phyloP scores from a whole-genome alignment of 2,797 vertebrate species.

The Acipenser transmontanus region DNA sequence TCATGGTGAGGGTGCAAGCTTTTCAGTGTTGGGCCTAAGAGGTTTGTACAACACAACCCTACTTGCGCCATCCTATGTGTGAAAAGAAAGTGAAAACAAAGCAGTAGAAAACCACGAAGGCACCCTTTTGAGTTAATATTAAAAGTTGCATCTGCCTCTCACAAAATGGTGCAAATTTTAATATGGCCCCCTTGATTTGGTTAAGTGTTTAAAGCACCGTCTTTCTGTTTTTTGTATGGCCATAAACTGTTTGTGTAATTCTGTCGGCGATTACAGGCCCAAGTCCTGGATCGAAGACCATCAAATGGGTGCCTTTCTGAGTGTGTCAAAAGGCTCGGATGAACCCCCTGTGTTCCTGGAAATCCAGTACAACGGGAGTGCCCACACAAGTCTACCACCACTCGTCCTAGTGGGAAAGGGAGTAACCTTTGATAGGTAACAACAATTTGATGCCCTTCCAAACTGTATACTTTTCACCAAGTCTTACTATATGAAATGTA shows the following conservation, averaged over 20 bases:
- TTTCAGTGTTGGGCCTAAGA: too few species aligned
- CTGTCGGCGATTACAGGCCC: conserved; percentile 44
- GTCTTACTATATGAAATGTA: neutral
- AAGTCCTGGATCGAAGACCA: conserved; percentile 84
- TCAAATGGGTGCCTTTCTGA: conserved; percentile 89
- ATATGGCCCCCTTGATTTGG: neutral
- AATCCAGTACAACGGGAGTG: conserved; percentile 78
- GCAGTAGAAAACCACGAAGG: too few species aligned
- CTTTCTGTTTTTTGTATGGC: neutral
- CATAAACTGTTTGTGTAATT: neutral
- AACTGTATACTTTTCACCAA: neutral
- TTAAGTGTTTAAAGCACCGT: neutral
- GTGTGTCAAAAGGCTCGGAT: conserved; percentile 87
- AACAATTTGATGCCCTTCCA: neutral
- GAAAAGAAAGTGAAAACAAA: too few species aligned
- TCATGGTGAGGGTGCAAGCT: too few species aligned
- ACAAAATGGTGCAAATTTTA: neutral
- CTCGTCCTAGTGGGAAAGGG: conserved; percentile 91
- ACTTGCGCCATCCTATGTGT: too few species aligned
- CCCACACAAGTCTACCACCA: conserved; percentile 56
- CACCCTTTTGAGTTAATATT: too few species aligned
- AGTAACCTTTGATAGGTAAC: conserved; percentile 92
- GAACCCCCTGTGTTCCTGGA: conserved; percentile 91
- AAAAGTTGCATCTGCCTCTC: neutral
- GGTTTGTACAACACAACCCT: too few species aligned